Evolutionary conservation across 1,140 invertebrate genomes (phyloP), one percentile per base, ranked within the genome.

Genomic region (Eueides isabella): DNA sequence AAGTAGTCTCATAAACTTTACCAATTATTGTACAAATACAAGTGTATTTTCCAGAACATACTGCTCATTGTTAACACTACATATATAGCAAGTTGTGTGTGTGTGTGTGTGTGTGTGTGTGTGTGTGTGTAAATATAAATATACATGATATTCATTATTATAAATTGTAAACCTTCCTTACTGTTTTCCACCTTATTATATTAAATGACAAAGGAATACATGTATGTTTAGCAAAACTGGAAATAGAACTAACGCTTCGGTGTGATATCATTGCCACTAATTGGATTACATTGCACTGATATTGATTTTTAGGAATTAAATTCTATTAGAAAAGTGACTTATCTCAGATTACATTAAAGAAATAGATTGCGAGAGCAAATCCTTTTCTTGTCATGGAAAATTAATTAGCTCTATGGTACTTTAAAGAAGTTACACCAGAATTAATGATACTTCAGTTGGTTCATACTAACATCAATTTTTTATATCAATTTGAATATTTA

Each of bases 11-110:
- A 81, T 80, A 81, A 81, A 83, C 63, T 81, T 81, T 75, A 65
- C 72, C 74, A 79, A 81, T 79, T 83, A 83, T 66, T 55, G 38
- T 70, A 66, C 61, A 35, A 61, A 33, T 0, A 74, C 55, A 63
- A 71, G 68, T 77, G 67, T 68, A 79, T 78, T 83, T 80, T 73
- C 79, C 67, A 28, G 71, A 77, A 76, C 71, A 80, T 80, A 79
- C 75, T 74, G 72, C 71, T 69, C 69, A 75, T 73, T 73, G 72
- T 73, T 71, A 55, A 55, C 19, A 38, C 14, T 14, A 14, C 12
- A 33, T 33, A 33, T 33, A 33, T 33, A 33, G 9, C 31, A 33
- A n/a, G n/a, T n/a, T n/a, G n/a, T n/a, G n/a, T n/a, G n/a, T n/a
- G n/a, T n/a, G n/a, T n/a, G n/a, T n/a, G n/a, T n/a, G n/a, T n/a